These are phyloP conservation scores for Agrotis segetum DNA, from an alignment of 2,888 invertebrate genomes.

Conservation along the genomic window DNA sequence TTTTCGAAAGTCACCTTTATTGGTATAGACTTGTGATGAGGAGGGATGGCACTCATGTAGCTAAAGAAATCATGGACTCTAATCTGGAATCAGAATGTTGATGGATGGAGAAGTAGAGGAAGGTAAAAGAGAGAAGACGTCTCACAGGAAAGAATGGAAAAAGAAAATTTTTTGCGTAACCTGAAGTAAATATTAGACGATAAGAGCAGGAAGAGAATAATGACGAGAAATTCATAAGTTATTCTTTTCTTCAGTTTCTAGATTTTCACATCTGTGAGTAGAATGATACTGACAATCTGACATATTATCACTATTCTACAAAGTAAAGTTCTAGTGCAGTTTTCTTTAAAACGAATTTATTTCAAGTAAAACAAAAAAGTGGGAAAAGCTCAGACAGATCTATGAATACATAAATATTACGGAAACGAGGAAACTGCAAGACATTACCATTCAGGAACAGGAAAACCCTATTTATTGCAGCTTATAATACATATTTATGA, in stretches of 20 bases:
- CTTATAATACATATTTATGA: constrained; percentile 17
- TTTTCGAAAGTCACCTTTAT: too few species aligned
- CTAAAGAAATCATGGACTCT: too few species aligned
- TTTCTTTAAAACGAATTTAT: not conserved
- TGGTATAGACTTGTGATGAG: too few species aligned
- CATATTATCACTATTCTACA: not conserved
- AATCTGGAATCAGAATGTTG: too few species aligned
- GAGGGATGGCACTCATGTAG: too few species aligned
- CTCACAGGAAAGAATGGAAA: too few species aligned
- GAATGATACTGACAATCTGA: not conserved
- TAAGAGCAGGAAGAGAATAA: too few species aligned
- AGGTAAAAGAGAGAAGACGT: too few species aligned
- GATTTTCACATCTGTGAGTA: too few species aligned
- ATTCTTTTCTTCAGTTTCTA: not conserved
- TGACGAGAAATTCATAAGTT: not conserved
- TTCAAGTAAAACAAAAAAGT: not conserved
- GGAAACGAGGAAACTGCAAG: not conserved
- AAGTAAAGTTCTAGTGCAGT: not conserved
- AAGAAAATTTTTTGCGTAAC: too few species aligned
- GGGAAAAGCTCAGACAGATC: constrained; percentile 17
- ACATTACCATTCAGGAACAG: constrained; percentile 3
- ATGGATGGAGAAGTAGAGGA: too few species aligned
- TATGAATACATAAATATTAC: constrained; percentile 23
- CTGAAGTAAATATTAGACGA: too few species aligned
- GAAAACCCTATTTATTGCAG: constrained; percentile 20